Conservation (phyloP, 2,113 vertebrate species). For the Alexandromys fortis region DNA sequence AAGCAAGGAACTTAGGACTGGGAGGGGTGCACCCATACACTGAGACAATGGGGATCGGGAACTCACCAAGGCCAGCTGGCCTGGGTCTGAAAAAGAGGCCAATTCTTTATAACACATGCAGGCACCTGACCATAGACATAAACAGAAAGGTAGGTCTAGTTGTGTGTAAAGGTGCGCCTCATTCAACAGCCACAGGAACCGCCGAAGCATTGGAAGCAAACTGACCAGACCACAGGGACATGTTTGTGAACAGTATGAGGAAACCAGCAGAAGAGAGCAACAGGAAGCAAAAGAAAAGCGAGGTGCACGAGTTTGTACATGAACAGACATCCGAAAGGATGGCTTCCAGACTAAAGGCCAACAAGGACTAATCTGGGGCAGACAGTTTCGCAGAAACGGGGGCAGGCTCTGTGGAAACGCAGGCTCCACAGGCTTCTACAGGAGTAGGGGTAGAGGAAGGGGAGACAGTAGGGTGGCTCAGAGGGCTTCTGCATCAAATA, state of each 20-base stretch:
- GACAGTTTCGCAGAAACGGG: not conserved
- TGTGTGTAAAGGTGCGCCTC: not conserved
- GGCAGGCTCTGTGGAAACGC: not conserved
- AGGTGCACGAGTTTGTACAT: rapidly evolving
- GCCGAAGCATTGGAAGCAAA: not conserved
- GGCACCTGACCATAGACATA: not conserved
- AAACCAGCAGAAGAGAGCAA: not conserved
- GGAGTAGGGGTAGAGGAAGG: not conserved
- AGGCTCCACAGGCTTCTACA: not conserved
- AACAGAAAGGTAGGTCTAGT: not conserved
- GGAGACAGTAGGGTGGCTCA: too few relatives aligned
- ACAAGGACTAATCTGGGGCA: not conserved
- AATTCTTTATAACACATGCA: too few relatives aligned
- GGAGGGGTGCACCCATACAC: too few relatives aligned
- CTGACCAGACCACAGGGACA: not conserved
- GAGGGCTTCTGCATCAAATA: not conserved
- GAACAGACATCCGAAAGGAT: not conserved
- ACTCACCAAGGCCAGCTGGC: too few relatives aligned
- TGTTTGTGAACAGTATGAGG: not conserved
- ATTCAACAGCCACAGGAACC: not conserved
- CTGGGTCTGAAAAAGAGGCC: too few relatives aligned
- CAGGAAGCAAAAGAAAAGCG: not conserved
- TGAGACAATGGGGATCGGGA: too few relatives aligned
- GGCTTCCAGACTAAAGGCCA: not conserved
- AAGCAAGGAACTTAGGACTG: too few relatives aligned